Evolutionary conservation across 2,888 invertebrate genomes (phyloP), one percentile per base, ranked within the genome.

Genomic region (Trichopria drosophilae): DNA sequence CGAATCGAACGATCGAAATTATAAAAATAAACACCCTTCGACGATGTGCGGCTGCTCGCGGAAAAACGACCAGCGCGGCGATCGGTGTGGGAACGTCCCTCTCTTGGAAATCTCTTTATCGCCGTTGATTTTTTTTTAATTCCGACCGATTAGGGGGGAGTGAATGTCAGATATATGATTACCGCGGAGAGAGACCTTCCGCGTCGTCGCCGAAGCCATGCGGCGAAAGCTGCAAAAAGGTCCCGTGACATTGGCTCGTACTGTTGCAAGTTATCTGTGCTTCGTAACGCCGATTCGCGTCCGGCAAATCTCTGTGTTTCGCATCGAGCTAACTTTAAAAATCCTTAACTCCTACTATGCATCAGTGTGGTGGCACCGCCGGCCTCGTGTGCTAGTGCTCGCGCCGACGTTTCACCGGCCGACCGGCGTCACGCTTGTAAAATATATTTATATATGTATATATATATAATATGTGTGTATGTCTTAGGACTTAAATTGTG

Each of bases 181-280:
- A n/a, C n/a, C n/a, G n/a, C n/a, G n/a, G n/a, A n/a, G n/a, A n/a
- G n/a, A n/a, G n/a, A n/a, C n/a, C n/a, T n/a, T n/a, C n/a, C n/a
- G n/a, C 37, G 54, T 46, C 50, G 19, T 28, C 40, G 49, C 35
- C 49, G 42, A 32, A 59, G 62, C 58, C 62, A 62, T 60, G 63
- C 59, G 61, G 61, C 58, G 57, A 63, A 60, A 63, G 62, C 58
- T 62, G 65, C 63, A 62, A 63, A 61, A 55, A 53, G 63, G 64
- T 66, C 66, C 65, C 61, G 61, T 64, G 61, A 68, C 60, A 63
- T 64, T 65, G 64, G 64, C 63, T 55, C n/a, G n/a, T n/a, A n/a
- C n/a, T n/a, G n/a, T n/a, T n/a, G n/a, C n/a, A n/a, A n/a, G n/a
- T n/a, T n/a, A n/a, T n/a, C n/a, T n/a, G n/a, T n/a, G n/a, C n/a